These are phyloP conservation scores for Apamea crenata DNA, from an alignment of 2,888 invertebrate genomes.

Conservation along the genomic window DNA sequence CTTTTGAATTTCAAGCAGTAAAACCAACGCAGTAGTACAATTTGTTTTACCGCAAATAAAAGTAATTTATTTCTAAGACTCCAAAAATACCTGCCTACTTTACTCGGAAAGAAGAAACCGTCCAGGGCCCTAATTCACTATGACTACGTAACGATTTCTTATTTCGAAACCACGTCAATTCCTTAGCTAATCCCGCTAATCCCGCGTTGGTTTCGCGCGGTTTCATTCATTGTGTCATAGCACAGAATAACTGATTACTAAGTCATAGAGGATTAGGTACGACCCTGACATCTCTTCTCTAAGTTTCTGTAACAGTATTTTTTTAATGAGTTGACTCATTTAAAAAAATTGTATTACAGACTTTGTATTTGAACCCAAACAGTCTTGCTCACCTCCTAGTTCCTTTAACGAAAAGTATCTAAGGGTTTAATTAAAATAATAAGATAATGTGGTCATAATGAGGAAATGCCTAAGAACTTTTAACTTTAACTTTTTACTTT, in stretches of 20 bases:
- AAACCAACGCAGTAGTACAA: not conserved
- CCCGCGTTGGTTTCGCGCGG: too few species aligned
- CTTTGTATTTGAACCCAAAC: not conserved
- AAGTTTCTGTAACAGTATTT: too few species aligned
- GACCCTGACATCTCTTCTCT: too few species aligned
- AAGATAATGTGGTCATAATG: conserved; percentile 6
- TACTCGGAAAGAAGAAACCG: not conserved
- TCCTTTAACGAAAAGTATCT: not conserved
- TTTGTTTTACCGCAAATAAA: not conserved
- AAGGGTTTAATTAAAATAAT: not conserved
- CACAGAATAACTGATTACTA: too few species aligned
- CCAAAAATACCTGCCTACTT: not conserved
- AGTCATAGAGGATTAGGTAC: too few species aligned
- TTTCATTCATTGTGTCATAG: too few species aligned
- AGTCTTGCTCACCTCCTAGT: not conserved
- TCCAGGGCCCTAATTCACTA: too few species aligned
- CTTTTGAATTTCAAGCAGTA: not conserved
- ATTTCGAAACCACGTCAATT: too few species aligned
- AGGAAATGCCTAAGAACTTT: conserved; percentile 15
- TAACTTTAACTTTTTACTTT: too few species aligned
- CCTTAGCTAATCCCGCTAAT: too few species aligned
- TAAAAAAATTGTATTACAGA: too few species aligned
- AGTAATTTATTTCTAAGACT: not conserved
- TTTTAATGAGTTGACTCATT: not conserved
- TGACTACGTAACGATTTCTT: too few species aligned